Base-by-base conservation (phyloP, 2,797 vertebrate genomes). In the Amniataba percoides region DNA sequence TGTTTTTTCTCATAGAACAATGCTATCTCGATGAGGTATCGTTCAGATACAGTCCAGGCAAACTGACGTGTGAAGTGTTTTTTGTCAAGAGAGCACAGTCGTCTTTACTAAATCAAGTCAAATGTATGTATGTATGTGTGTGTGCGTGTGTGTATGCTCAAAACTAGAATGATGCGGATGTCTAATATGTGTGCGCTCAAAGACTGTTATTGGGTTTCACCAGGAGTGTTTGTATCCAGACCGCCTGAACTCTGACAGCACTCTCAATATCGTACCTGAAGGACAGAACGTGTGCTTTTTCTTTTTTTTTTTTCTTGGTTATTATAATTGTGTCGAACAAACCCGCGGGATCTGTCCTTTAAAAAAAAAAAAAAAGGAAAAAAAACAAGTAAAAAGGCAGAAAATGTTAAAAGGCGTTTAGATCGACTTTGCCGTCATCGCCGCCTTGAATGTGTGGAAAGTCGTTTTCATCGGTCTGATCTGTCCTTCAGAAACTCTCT, bases 1-100 rank as follows among this genome's bases (percentile, higher is more conserved):
- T 94, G 92, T 94, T 93, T 91, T 84, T 91, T 91, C 89, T 90
- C 84, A 77, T 78, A 91, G 89, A 94, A 93, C 88, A 90, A 89
- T 88, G 84, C 87, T 90, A 85, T 92, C 81, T 78, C 73, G 87
- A 61, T 56, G 73, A 83, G 77, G 72, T 68, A 70, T 91, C 71
- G 15, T 55, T 89, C 87, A 74, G 86, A 86, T 78, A 71, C 79
- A 62, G 79, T 66, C 46, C 80, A 68, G 72, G 78, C 82, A 88
- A 71, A 56, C 16, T 19, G 71, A 74, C 76, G 68, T 81, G 59
- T 89, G 65, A 72, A 66, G 73, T 85, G 78, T 86, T 79, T 31
- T 90, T 84, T 89, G 63, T 78, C 88, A n/a, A 60, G 75, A 84
- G 88, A 91, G 88, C 90, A 91, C 90, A 87, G 84, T 85, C 48